Conservation (phyloP, 2,113 vertebrate genomes). For the Caranx ignobilis region DNA sequence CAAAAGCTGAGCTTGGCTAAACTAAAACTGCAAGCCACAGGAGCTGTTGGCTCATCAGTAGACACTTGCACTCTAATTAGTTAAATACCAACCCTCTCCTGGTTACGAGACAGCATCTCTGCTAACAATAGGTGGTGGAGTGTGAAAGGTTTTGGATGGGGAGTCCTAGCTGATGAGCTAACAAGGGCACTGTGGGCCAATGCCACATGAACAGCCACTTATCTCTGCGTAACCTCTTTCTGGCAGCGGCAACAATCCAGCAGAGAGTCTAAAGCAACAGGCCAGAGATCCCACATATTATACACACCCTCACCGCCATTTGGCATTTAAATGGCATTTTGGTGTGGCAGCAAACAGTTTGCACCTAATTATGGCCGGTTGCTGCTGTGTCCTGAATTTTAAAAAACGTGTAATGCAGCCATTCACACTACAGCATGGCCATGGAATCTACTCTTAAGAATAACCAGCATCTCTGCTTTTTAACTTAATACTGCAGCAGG, state of each 20-base stretch:
- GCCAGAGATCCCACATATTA: conserved; percentile 63
- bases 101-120: conserved; percentile 44
- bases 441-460: conserved; percentile 28
- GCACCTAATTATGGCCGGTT: conserved; percentile 74
- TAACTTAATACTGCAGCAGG: conserved; percentile 16
- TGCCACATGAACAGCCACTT: conserved; percentile 59
- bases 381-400: conserved; percentile 59
- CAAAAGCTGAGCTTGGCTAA: conserved; percentile 22
- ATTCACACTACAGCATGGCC: conserved; percentile 13
- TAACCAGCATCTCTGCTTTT: conserved; percentile 25
- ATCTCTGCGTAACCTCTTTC: conserved; percentile 58
- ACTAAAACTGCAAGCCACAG: conserved; percentile 6
- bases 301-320: conserved; percentile 56
- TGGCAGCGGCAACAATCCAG: conserved; percentile 49
- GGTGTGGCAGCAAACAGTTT: conserved; percentile 73
- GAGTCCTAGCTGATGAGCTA: conserved; percentile 43
- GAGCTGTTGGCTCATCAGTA: conserved; percentile 9
- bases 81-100: conserved; percentile 44
- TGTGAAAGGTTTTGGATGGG: conserved; percentile 46
- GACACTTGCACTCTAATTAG: conserved; percentile 43
- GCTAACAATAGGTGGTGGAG: conserved; percentile 45
- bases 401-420: conserved; percentile 18
- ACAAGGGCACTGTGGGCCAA: conserved; percentile 45
- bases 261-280: conserved; percentile 53
- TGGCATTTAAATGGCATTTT: conserved; percentile 83